Conservation (phyloP, 2,797 vertebrate genomes). For the Chiroxiphia lanceolata region DNA sequence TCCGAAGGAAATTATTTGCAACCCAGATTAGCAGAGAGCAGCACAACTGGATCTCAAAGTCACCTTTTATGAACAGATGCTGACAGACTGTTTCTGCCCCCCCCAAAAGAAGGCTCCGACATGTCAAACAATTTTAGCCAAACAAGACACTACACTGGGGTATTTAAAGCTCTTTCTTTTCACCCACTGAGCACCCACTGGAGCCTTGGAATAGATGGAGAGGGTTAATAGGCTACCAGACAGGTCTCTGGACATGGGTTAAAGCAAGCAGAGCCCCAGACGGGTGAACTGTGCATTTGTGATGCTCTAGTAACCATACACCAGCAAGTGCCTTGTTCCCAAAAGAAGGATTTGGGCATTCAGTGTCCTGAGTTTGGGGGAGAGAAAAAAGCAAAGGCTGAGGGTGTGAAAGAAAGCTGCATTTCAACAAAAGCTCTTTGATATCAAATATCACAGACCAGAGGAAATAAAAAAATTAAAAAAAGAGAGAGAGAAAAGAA, state of each 20-base stretch:
- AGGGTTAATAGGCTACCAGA: background rate
- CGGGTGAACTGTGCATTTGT: background rate
- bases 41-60: background rate
- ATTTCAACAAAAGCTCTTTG: background rate
- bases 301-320: background rate
- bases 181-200: fast-evolving
- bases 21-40: background rate
- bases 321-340: background rate
- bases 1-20: background rate
- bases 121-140: background rate
- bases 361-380: background rate
- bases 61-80: background rate
- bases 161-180: background rate
- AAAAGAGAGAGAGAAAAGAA: background rate
- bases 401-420: background rate
- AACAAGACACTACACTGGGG: fast-evolving
- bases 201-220: background rate
- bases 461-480: background rate
- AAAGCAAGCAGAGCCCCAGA: background rate
- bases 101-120: background rate
- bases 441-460: background rate
- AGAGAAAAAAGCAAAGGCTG: background rate
- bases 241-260: background rate
- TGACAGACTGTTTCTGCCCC: background rate
- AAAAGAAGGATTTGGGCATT: background rate